Base-by-base conservation (phyloP, 2,888 invertebrate species). In the Zaprionus obscuricornis region DNA sequence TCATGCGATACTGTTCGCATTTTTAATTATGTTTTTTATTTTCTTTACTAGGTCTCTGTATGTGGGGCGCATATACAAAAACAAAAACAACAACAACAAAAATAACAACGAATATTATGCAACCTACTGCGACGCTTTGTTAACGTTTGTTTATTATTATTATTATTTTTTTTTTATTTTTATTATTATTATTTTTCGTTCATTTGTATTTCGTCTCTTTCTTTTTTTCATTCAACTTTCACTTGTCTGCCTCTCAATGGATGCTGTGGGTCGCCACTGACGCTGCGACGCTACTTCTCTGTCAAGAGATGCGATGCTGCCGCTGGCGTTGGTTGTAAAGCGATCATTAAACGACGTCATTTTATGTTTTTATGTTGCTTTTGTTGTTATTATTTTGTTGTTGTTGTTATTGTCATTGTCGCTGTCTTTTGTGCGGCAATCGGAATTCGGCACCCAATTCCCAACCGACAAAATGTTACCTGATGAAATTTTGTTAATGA, bases 401-500 rank as follows among this genome's bases (percentile, higher is more conserved):
- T 18, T 43, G 10, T 29, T 22, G 16, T 16, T 10, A 24, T 14
- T 40, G 46, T 17, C 24, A 60, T 24, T 45, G 37, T 34, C 26
- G 18, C 31, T 20, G 43, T 40, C 55, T 60, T 66, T 55, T 59
- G 39, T 40, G 47, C 40, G 46, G 42, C 58, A 58, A 57, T 50
- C 66, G 66, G 60, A 58, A 33, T 50, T 29, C 57, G 47, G 42
- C 65, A 69, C 51, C 65, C 73, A 54, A 66, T 70, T 77, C 57
- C 70, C 64, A 1, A 36, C 10, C 2, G 6, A 42, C 6, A 60
- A 56, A 66, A 56, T 70, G 67, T 58, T 43, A 76, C 60, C 74
- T 86, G 73, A 70, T 65, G 86, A 79, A 86, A 86, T 85, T 74
- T 85, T 50, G 85, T 85, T 85, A 85, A 85, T 85, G 85, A 85